phyloP scores from a whole-genome alignment of 2,888 invertebrate species.

The Meiosimyza platycephala region DNA sequence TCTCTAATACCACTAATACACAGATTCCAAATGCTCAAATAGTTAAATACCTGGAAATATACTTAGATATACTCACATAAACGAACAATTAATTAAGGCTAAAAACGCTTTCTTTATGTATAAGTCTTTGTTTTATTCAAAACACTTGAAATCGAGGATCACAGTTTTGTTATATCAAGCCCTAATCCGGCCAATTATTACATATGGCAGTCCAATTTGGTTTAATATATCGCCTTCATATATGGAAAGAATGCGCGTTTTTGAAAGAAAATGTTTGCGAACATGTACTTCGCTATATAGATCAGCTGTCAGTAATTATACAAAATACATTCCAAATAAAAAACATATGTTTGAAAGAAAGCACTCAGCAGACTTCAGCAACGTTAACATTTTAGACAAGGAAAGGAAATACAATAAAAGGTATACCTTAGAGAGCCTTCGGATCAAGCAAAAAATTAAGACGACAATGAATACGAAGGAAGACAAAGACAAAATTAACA shows the following conservation, averaged over 20 bases:
- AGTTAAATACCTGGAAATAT: not conserved
- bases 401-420: no score
- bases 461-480: no score
- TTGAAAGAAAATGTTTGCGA: not conserved
- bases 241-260: not conserved
- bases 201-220: slow-evolving; percentile 7
- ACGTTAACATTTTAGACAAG: no score
- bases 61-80: not conserved
- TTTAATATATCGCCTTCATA: not conserved
- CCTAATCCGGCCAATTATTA: not conserved
- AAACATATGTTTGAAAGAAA: no score
- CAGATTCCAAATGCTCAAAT: not conserved
- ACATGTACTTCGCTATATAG: not conserved
- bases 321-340: no score
- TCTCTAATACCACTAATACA: no score
- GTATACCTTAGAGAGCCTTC: no score
- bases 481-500: no score
- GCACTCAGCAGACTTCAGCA: no score
- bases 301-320: not conserved
- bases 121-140: no score
- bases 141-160: not conserved
- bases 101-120: no score
- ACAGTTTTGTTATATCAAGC: not conserved
- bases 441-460: no score
- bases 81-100: not conserved